Percentiles rank a stretch among this genome's conserved stretches.
phyloP scores from a whole-genome alignment of 2,113 vertebrate species.

The Alaudala cheleensis region DNA sequence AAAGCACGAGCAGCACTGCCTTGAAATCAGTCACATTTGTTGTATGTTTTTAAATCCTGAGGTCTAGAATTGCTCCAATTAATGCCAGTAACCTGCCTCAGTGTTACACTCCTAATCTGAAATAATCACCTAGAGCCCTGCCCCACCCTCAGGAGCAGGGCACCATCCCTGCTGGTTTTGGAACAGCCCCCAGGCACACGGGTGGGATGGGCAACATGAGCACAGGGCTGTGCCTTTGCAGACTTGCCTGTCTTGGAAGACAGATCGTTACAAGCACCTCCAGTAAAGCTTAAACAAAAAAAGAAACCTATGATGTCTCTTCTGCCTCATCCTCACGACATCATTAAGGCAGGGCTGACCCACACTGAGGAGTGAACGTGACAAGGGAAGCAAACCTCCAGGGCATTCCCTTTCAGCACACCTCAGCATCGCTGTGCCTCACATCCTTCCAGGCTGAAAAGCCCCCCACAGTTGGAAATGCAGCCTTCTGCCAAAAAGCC shows the following conservation, averaged over 20 bases:
- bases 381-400: neutral
- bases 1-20: neutral
- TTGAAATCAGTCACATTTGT: neutral
- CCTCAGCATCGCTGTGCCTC: neutral
- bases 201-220: neutral
- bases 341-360: neutral
- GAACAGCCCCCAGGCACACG: neutral
- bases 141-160: neutral
- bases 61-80: neutral
- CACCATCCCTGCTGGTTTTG: neutral
- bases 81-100: neutral
- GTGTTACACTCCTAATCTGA: neutral
- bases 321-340: neutral
- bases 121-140: neutral
- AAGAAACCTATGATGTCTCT: neutral
- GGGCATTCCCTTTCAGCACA: neutral
- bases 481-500: neutral
- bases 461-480: neutral
- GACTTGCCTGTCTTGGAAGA: neutral
- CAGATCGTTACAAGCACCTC: neutral
- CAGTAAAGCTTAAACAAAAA: neutral
- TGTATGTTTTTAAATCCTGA: neutral
- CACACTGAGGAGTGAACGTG: neutral
- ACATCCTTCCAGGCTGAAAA: neutral
- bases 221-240: neutral